phyloP scores from a whole-genome alignment of 2,888 invertebrate species.

The Phania funesta region DNA sequence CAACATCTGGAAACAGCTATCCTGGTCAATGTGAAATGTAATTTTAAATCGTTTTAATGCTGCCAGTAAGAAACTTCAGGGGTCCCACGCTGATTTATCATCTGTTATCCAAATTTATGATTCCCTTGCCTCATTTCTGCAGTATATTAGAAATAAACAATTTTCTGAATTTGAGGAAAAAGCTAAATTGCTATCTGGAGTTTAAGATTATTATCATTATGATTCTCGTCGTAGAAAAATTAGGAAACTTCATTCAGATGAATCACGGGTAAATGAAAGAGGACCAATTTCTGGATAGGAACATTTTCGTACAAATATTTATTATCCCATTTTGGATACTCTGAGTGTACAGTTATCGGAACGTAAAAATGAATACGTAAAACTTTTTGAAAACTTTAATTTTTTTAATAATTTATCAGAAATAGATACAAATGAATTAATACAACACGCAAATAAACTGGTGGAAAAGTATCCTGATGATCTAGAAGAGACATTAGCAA shows the following conservation, averaged over 20 bases:
- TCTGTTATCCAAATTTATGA: constrained; percentile 15
- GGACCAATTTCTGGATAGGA: neutral
- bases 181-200: too few relatives aligned
- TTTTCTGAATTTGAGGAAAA: neutral
- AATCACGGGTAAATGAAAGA: neutral
- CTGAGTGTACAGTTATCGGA: constrained; percentile 1
- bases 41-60: neutral
- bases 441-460: too few relatives aligned
- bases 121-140: neutral
- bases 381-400: neutral
- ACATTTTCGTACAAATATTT: neutral
- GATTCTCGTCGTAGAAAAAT: neutral
- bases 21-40: neutral
- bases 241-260: neutral
- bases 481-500: too few relatives aligned
- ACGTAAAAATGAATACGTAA: neutral
- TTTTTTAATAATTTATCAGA: neutral
- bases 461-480: too few relatives aligned
- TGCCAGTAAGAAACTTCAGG: constrained; percentile 19
- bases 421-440: too few relatives aligned
- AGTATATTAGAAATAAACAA: neutral
- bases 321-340: constrained; percentile 6
- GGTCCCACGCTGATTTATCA: constrained; percentile 15
- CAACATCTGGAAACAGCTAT: too few relatives aligned
- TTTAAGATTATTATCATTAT: too few relatives aligned